Base-by-base conservation (phyloP, 2,888 invertebrate species). In the Napeogenes sylphis region DNA sequence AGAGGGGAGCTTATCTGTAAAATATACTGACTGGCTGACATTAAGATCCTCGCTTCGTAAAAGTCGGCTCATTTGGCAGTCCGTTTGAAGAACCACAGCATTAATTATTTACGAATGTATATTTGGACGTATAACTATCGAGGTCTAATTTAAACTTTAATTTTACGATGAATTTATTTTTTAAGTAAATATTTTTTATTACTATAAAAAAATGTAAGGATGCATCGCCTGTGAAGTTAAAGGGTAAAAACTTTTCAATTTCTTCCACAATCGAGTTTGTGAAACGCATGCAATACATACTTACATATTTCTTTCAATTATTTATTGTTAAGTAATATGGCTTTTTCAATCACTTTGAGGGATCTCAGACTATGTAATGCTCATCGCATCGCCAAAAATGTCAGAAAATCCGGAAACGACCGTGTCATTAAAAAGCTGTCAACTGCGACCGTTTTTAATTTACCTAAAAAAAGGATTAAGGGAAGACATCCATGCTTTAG, bases 21-120 rank as follows among this genome's bases (percentile, higher is more conserved):
- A 87, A 89, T 88, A 87, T 87, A 88, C 84, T 86, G 84, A 82
- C 83, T 85, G 76, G 79, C 82, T 86, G 89, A 88, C 88, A 84
- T 87, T 83, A 81, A 81, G 82, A 77, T 86, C 83, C 82, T 79
- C 85, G 84, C 84, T 81, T 84, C 78, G 79, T 76, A 82, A 86
- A 85, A 79, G 81, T 77, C 79, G 75, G 76, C 84, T 85, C 85
- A 87, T 87, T 87, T 85, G 83, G 83, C 83, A 84, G 81, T 80
- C 82, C 76, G 77, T 83, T 83, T 84, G 80, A 82, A 85, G 85
- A 86, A 82, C 80, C 79, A 77, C 75, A 75, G 69, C 73, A 74
- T 79, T 79, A 78, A 78, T 71, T 76, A 77, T 73, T 66, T 76
- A 73, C 73, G 73, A 76, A 79, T 77, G 70, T 72, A 73, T 67